Conservation (phyloP, 2,888 invertebrate genomes). For the Ennomos quercinarius region DNA sequence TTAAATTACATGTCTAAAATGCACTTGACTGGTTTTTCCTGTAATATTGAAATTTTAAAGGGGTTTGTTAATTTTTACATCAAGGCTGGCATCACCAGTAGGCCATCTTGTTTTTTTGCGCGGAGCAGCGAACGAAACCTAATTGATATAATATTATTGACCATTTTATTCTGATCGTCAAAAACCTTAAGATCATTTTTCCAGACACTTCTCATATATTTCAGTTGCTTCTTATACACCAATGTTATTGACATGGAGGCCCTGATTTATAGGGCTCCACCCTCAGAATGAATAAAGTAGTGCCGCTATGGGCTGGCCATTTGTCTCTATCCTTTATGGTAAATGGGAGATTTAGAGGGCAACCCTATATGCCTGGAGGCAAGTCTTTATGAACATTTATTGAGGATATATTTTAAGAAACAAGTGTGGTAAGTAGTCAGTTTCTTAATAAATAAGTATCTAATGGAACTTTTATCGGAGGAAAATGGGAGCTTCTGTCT, state of each 20-base stretch:
- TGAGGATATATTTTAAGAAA: conserved; percentile 29
- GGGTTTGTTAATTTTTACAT: too few species aligned
- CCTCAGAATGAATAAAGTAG: conserved; percentile 76
- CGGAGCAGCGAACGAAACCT: too few species aligned
- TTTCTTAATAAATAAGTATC: too few species aligned
- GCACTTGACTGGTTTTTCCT: too few species aligned
- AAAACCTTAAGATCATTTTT: conserved; percentile 11
- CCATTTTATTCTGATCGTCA: too few species aligned
- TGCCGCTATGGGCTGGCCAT: conserved; percentile 61
- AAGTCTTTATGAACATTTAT: conserved; percentile 38
- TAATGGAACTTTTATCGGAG: too few species aligned
- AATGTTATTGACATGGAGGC: conserved; percentile 58
- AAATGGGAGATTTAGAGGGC: conserved; percentile 74
- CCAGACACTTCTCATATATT: conserved; percentile 19
- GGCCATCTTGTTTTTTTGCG: too few species aligned
- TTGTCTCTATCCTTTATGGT: conserved; percentile 79
- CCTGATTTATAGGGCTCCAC: conserved; percentile 66
- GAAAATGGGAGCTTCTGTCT: too few species aligned
- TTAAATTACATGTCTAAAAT: too few species aligned
- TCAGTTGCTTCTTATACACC: conserved; percentile 40
- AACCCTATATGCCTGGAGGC: conserved; percentile 52
- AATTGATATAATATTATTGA: too few species aligned
- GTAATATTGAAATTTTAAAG: too few species aligned
- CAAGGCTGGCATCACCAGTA: too few species aligned
- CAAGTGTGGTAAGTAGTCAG: background rate